These are phyloP conservation scores for Xanthorhoe designata DNA, from an alignment of 2,888 invertebrate genomes.

Conservation along the genomic window DNA sequence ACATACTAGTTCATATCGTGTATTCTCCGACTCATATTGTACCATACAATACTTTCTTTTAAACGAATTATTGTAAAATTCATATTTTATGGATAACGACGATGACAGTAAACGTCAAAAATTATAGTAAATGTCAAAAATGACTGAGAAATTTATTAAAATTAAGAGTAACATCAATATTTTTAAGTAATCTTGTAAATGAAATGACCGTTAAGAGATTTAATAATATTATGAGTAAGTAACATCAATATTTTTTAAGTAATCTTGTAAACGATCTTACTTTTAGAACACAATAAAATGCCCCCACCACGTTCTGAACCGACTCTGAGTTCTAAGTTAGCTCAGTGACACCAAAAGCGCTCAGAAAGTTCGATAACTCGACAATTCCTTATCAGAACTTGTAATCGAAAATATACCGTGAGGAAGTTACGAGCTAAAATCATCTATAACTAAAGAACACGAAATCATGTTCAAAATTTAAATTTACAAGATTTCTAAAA, in stretches of 20 bases:
- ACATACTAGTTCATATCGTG: too few relatives aligned
- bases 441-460: neutral
- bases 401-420: slow-evolving; percentile 47
- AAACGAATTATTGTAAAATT: too few relatives aligned
- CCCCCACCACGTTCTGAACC: neutral
- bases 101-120: too few relatives aligned
- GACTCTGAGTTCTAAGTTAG: slow-evolving; percentile 21
- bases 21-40: too few relatives aligned
- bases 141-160: too few relatives aligned
- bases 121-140: too few relatives aligned
- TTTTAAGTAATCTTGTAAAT: too few relatives aligned
- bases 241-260: neutral
- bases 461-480: neutral
- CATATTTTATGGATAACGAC: too few relatives aligned
- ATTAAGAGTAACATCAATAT: too few relatives aligned
- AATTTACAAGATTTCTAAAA: neutral
- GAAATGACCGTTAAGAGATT: too few relatives aligned
- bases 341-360: slow-evolving; percentile 36
- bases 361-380: slow-evolving; percentile 45
- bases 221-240: neutral
- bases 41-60: too few relatives aligned
- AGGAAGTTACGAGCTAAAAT: slow-evolving; percentile 18
- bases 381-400: slow-evolving; percentile 48
- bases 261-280: too few relatives aligned
- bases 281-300: neutral